phyloP scores from a whole-genome alignment of 37 sponge, comb jelly and placozoan species.

The Hexactinellida sp. region DNA sequence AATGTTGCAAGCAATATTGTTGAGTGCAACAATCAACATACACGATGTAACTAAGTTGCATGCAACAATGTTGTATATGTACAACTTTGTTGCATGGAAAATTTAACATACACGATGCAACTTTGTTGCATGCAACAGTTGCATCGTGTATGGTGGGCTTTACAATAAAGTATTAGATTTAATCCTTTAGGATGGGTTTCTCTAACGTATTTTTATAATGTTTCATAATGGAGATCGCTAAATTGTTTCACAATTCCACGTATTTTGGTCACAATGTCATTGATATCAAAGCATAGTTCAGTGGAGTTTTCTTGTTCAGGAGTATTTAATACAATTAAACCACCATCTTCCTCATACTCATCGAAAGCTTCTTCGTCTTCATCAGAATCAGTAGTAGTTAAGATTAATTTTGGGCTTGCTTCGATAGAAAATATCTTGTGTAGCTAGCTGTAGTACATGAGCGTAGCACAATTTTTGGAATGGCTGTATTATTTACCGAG shows the following conservation, averaged over 20 bases:
- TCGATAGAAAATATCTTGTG: background rate
- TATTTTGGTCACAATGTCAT: background rate
- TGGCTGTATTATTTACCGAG: background rate
- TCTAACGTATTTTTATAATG: background rate
- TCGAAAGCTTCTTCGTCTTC: background rate
- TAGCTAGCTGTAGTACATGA: background rate
- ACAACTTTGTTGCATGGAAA: too few relatives aligned
- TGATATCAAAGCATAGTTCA: background rate
- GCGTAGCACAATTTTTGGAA: background rate
- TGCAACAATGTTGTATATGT: too few relatives aligned
- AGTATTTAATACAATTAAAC: background rate
- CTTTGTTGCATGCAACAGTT: too few relatives aligned
- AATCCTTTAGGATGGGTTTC: background rate
- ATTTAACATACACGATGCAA: too few relatives aligned
- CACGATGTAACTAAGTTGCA: too few relatives aligned
- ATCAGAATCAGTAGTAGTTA: background rate
- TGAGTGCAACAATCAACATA: too few relatives aligned
- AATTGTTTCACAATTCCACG: background rate
- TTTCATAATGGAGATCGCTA: conserved; percentile 2
- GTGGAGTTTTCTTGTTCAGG: background rate
- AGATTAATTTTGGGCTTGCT: background rate
- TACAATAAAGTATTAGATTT: background rate
- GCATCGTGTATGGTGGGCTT: too few relatives aligned
- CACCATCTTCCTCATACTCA: background rate
- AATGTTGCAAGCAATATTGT: too few relatives aligned